phyloP scores from a whole-genome alignment of 2,113 vertebrate genomes.

The Plectropomus leopardus region DNA sequence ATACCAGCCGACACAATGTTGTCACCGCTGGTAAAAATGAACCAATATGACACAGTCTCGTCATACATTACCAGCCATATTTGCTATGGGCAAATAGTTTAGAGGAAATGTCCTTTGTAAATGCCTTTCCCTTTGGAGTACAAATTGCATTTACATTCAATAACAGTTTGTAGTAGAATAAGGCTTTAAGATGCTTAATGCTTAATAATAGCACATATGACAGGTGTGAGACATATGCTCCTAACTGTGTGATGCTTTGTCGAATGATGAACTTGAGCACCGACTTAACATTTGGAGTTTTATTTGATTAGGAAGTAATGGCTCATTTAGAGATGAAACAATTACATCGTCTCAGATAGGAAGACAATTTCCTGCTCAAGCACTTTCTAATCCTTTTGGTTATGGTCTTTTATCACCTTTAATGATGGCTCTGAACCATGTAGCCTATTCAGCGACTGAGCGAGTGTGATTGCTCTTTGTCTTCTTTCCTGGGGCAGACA shows the following conservation, averaged over 20 bases:
- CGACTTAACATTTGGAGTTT: conserved; percentile 40
- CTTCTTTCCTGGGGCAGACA: conserved; percentile 73
- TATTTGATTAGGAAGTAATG: conserved; percentile 69
- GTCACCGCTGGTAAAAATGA: too few species aligned
- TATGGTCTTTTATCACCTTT: conserved; percentile 72
- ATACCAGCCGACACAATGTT: too few species aligned
- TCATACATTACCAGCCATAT: background rate
- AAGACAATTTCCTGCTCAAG: conserved; percentile 74
- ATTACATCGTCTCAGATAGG: conserved; percentile 64
- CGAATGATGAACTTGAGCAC: conserved; percentile 22
- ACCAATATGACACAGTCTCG: background rate
- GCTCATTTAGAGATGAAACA: conserved; percentile 72
- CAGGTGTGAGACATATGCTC: conserved; percentile 23
- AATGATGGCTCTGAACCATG: conserved; percentile 70
- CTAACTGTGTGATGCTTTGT: conserved; percentile 5
- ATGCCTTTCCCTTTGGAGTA: background rate
- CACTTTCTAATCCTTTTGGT: conserved; percentile 75
- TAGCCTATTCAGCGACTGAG: conserved; percentile 49
- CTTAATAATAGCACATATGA: conserved; percentile 1
- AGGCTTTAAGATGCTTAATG: background rate
- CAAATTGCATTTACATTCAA: background rate
- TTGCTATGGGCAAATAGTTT: background rate
- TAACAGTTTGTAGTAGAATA: conserved; percentile 51
- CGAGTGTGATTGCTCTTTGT: conserved; percentile 71
- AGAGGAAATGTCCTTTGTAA: background rate